Evolutionary conservation across 2,113 vertebrate species (phyloP).

Genomic region (Rhagologus leucostigma): DNA sequence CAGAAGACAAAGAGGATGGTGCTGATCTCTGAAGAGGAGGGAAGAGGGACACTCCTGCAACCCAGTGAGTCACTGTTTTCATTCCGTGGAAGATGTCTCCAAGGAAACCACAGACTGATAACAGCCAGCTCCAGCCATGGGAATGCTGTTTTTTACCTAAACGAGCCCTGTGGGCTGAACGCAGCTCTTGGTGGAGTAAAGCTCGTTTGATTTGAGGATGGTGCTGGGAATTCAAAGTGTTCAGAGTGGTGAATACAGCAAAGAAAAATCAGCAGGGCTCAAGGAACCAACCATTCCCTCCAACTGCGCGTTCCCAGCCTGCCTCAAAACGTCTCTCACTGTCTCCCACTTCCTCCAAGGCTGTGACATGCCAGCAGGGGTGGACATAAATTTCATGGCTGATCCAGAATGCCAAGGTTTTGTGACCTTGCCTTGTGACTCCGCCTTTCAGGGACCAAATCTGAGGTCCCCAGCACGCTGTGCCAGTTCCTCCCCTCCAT

Average conservation of each 20-base stretch:
- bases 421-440: not conserved
- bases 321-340: not conserved
- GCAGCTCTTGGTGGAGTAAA: not conserved
- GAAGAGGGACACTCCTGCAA: not conserved
- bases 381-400: not conserved
- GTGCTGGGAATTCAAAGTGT: not conserved
- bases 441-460: not conserved
- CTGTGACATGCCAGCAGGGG: not conserved
- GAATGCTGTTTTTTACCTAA: not conserved
- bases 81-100: not conserved
- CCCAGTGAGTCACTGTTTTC: not conserved
- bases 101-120: not conserved
- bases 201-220: not conserved
- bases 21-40: not conserved
- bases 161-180: not conserved
- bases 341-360: not conserved
- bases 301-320: not conserved
- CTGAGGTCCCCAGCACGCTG: accelerated
- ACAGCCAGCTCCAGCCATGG: not conserved
- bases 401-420: not conserved
- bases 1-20: not conserved
- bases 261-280: not conserved
- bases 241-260: not conserved
- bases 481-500: not conserved
- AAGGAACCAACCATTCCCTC: not conserved